These are phyloP conservation scores for Formica exsecta DNA, from an alignment of 1,140 invertebrate species.

Conservation along the genomic window DNA sequence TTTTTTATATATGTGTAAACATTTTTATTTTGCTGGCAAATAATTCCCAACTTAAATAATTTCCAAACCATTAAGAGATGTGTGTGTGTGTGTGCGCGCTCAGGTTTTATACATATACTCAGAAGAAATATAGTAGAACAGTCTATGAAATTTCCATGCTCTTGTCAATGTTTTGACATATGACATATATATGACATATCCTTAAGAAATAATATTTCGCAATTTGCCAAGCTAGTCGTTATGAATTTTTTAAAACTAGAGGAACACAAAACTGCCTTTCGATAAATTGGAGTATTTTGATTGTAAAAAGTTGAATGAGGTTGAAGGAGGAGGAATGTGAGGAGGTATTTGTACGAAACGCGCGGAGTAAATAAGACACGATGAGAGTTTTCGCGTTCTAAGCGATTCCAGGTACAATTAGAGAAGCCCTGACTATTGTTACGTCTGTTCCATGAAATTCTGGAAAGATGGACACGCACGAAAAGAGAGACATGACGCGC, in stretches of 20 bases:
- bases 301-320: slow-evolving; percentile 13
- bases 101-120: no score
- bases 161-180: no score
- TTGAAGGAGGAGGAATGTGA: not conserved
- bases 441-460: slow-evolving; percentile 66
- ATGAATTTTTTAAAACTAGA: not conserved
- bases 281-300: not conserved
- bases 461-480: slow-evolving; percentile 56
- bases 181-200: no score
- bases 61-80: no score
- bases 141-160: no score
- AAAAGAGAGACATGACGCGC: slow-evolving; percentile 1
- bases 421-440: slow-evolving; percentile 64
- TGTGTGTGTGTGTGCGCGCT: no score
- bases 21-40: no score
- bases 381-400: slow-evolving; percentile 67
- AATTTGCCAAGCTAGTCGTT: not conserved
- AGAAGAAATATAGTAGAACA: no score
- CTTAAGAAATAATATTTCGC: not conserved
- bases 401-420: slow-evolving; percentile 76
- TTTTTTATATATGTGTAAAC: no score
- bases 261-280: not conserved
- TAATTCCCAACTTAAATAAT: no score
- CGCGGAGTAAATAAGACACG: slow-evolving; percentile 44
- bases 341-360: slow-evolving; percentile 17